Evolutionary conservation across 2,888 invertebrate species (phyloP), one percentile per base, ranked within the genome.

Genomic region (Eremobia ochroleuca): DNA sequence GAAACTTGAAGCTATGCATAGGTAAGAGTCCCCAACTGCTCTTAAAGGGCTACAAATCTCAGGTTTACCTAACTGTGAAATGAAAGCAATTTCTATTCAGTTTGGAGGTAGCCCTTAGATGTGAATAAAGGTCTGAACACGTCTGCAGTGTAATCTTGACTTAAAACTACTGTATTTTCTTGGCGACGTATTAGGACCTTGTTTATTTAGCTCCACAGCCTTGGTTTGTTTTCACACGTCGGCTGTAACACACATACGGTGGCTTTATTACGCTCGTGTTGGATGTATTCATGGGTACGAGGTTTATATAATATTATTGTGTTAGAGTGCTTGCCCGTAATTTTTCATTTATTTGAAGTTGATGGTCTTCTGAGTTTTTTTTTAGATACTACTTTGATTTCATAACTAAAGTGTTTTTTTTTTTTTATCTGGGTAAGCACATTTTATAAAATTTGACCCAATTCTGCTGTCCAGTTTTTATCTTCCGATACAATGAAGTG

Each of bases 1-100:
- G 21, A 37, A 73, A 25, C 15, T 55, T 11, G 15, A 43, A 55
- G 25, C 43, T 67, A 40, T 66, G 52, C n/a, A 66, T 40, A 59
- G 15, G 18, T 37, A 55, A 5, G 0, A 31, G n/a, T 70, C 65
- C 52, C 31, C 8, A n/a, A 78, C 2, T 37, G 52, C 37, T 58
- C 49, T 43, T 84, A 25, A 66, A 68, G 25, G 11, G 5, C 31
- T 13, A 34, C 5, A 84, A 79, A 79, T 70, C 66, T 34, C 34
- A 55, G 71, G 72, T 43, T 59, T 52, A 69, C 61, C 59, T 40
- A 28, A 28, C 55, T 79, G 67, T 67, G 40, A 73, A 81, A 81
- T 81, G 25, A 34, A 81, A 66, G 31, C 46, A 49, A 81, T 81
- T 70, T 49, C 61, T 73, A 66, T 81, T 85, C 74, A 81, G 59